These are phyloP conservation scores for Ifrita kowaldi DNA, from an alignment of 2,113 vertebrate genomes.

Conservation along the genomic window DNA sequence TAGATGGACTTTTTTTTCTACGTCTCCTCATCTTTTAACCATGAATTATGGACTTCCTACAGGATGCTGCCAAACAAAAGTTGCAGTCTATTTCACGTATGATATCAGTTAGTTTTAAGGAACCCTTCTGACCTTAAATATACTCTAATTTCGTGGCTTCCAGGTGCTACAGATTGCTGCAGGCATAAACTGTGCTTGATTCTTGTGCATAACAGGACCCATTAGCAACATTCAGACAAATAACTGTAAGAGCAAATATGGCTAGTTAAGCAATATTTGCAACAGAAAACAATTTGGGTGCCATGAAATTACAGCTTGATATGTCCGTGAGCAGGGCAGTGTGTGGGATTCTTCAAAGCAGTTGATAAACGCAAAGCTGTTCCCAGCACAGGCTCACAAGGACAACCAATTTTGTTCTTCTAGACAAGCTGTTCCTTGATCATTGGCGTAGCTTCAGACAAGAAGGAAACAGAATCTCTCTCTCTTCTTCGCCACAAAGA, in stretches of 20 bases:
- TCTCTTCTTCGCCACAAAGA: not conserved
- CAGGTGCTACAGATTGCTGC: not conserved
- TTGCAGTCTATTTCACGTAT: not conserved
- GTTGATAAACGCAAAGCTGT: conserved; percentile 10
- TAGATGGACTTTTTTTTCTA: not conserved
- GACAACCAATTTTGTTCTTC: not conserved
- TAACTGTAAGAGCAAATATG: not conserved
- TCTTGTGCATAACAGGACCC: not conserved
- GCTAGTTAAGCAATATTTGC: not conserved
- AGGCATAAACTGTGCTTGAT: not conserved
- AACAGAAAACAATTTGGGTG: not conserved
- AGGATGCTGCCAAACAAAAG: not conserved
- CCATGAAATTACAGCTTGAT: not conserved
- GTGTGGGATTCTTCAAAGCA: not conserved
- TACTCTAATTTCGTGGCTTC: not conserved
- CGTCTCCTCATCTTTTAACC: not conserved
- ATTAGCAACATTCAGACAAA: not conserved
- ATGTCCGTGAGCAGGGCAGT: not conserved
- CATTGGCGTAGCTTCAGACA: not conserved
- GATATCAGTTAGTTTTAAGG: not conserved
- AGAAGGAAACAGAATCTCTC: not conserved
- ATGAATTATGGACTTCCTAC: not conserved
- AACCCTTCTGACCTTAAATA: not conserved
- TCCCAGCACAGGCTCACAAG: not conserved
- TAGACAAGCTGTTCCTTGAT: not conserved